These are phyloP conservation scores for Limosa lapponica DNA, from an alignment of 2,797 vertebrate species.

Conservation along the genomic window DNA sequence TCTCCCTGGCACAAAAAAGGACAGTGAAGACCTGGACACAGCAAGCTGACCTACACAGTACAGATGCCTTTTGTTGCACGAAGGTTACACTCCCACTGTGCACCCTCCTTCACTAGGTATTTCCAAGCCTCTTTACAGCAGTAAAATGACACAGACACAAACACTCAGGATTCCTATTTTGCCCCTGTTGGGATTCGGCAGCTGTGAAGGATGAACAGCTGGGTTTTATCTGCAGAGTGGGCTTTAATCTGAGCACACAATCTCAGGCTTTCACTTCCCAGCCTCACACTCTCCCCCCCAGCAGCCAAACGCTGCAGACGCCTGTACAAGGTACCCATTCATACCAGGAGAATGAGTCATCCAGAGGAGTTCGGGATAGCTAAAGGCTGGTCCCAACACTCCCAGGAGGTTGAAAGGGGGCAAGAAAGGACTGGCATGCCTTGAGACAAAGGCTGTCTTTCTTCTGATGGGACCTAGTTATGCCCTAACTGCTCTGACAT, in stretches of 20 bases:
- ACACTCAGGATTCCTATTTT: not conserved
- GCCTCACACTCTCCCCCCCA: not conserved
- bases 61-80: not conserved
- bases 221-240: not conserved
- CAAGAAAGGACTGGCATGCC: not conserved
- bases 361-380: not conserved
- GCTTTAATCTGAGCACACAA: slow-evolving; percentile 42
- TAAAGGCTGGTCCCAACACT: not conserved
- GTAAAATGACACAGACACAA: not conserved
- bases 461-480: not conserved
- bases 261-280: slow-evolving; percentile 36
- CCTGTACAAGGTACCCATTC: slow-evolving; percentile 62
- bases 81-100: not conserved
- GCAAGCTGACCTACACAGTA: not conserved
- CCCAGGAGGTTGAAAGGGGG: not conserved
- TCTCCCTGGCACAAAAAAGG: not conserved
- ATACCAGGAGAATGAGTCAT: slow-evolving; percentile 51
- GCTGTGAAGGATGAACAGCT: slow-evolving; percentile 1
- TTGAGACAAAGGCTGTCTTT: not conserved
- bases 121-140: not conserved
- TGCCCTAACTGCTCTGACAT: slow-evolving; percentile 5
- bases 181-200: not conserved
- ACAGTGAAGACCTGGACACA: not conserved
- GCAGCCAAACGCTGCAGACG: not conserved
- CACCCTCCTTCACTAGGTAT: not conserved